Evolutionary conservation across 2,888 invertebrate species (phyloP).

Genomic region (Sphinx pinastri): DNA sequence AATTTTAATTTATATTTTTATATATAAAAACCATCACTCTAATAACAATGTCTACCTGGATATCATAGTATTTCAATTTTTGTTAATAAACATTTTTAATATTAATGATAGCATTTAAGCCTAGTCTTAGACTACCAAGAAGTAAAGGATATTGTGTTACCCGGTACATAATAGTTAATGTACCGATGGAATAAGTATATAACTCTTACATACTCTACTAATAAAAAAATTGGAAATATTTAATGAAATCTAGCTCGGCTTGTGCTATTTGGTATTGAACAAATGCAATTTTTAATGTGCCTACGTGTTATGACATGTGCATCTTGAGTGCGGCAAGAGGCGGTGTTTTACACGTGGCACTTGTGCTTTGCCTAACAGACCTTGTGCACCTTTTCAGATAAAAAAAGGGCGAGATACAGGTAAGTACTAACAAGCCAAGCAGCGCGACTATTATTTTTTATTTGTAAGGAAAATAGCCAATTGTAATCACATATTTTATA

Average conservation of each 20-base stretch:
- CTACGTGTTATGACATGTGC: constrained; percentile 62
- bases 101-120: constrained; percentile 76
- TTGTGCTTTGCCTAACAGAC: neutral
- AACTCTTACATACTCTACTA: constrained; percentile 39
- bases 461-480: too few relatives aligned
- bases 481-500: too few relatives aligned
- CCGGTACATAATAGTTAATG: constrained; percentile 47
- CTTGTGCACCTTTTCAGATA: neutral
- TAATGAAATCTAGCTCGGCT: constrained; percentile 70
- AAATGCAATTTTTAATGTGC: constrained; percentile 77
- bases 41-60: constrained; percentile 82
- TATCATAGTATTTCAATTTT: constrained; percentile 66
- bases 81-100: constrained; percentile 75
- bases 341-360: neutral
- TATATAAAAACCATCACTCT: constrained; percentile 81
- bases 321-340: constrained; percentile 38
- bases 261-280: constrained; percentile 80
- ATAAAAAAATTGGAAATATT: constrained; percentile 58
- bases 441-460: too few relatives aligned
- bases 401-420: too few relatives aligned
- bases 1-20: constrained; percentile 66
- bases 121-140: constrained; percentile 78
- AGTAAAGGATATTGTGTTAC: constrained; percentile 61
- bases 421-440: too few relatives aligned
- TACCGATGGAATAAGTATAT: constrained; percentile 49